phyloP scores from a whole-genome alignment of 1,140 invertebrate species.

The Drosophila seguyi region DNA sequence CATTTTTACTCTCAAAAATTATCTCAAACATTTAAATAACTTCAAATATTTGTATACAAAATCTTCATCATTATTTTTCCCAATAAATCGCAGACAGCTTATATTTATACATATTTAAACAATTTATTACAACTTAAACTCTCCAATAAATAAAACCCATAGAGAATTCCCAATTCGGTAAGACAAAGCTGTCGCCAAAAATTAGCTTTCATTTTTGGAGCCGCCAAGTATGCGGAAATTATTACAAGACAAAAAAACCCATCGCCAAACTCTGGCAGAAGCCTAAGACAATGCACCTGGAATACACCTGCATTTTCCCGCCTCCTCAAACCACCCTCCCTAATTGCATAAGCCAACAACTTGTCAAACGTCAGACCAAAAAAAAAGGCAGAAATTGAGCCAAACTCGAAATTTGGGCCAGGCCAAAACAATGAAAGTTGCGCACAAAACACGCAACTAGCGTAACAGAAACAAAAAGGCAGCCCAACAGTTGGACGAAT shows the following conservation, averaged over 20 bases:
- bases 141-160: background rate
- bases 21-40: too few species aligned
- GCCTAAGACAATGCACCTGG: conserved; percentile 36
- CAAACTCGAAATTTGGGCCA: conserved; percentile 61
- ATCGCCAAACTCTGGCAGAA: conserved; percentile 25
- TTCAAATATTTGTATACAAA: too few species aligned
- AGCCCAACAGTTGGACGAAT: conserved; percentile 33
- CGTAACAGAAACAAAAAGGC: conserved; percentile 55
- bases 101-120: background rate
- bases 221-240: conserved; percentile 44
- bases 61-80: background rate
- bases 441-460: conserved; percentile 65
- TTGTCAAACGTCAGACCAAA: conserved; percentile 67
- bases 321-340: background rate
- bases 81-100: background rate
- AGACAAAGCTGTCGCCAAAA: background rate
- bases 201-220: conserved; percentile 38
- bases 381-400: conserved; percentile 13
- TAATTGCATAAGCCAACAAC: conserved; percentile 45
- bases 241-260: conserved; percentile 28
- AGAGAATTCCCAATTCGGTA: conserved; percentile 11
- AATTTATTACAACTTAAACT: background rate
- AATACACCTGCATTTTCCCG: conserved; percentile 34
- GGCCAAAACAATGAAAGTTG: conserved; percentile 67
- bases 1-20: too few species aligned